phyloP scores from a whole-genome alignment of 2,113 vertebrate genomes.

The Collichthys lucidus region DNA sequence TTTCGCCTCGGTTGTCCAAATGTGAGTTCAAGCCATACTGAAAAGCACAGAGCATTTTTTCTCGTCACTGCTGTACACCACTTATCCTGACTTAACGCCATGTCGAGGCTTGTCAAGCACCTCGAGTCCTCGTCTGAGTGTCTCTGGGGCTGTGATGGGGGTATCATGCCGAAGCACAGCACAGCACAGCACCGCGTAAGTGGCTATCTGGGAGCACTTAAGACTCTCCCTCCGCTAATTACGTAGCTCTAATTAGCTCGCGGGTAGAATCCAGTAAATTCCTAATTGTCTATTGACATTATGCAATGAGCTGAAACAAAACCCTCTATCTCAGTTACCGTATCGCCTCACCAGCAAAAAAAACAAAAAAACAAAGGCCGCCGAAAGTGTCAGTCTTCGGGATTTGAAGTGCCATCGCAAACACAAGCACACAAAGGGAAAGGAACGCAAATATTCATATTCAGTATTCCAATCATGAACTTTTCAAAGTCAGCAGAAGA shows the following conservation, averaged over 20 bases:
- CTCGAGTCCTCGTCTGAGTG: slow-evolving; percentile 49
- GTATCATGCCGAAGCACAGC: slow-evolving; percentile 54
- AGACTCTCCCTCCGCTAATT: slow-evolving; percentile 80
- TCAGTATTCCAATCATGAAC: slow-evolving; percentile 70
- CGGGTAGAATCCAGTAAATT: slow-evolving; percentile 75
- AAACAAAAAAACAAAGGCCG: slow-evolving; percentile 39
- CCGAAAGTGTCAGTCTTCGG: slow-evolving; percentile 51
- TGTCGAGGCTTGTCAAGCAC: slow-evolving; percentile 55
- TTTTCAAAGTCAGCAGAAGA: slow-evolving; percentile 68
- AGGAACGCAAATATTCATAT: slow-evolving; percentile 40
- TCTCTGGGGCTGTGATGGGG: slow-evolving; percentile 55
- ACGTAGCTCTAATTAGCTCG: slow-evolving; percentile 82
- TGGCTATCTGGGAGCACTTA: slow-evolving; percentile 80
- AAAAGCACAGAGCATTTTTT: background rate
- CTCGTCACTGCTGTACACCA: slow-evolving; percentile 44
- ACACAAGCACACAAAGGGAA: slow-evolving; percentile 13
- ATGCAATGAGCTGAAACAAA: slow-evolving; percentile 79
- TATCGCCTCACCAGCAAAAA: slow-evolving; percentile 65
- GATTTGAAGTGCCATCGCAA: slow-evolving; percentile 31
- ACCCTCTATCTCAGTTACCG: slow-evolving; percentile 74
- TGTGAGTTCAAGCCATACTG: background rate
- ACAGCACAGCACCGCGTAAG: slow-evolving; percentile 56
- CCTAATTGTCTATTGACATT: slow-evolving; percentile 87
- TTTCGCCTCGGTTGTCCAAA: background rate
- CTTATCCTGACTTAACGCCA: slow-evolving; percentile 59